Percentiles rank a stretch among this genome's conserved stretches.
Conservation (phyloP, 2,888 invertebrate species). For the Lasius fuliginosus region DNA sequence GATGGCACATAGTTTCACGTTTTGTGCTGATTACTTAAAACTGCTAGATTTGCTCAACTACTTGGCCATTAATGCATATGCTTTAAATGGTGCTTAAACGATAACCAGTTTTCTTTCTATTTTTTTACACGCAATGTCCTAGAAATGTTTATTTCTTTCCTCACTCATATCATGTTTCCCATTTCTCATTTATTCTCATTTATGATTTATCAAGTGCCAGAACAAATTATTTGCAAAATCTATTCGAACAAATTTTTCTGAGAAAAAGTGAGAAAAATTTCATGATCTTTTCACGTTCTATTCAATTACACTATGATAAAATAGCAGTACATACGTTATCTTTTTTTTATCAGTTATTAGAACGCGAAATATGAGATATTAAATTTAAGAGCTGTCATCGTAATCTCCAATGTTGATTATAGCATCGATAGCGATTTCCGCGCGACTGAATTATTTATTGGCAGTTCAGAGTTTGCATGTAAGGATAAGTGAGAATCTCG, state of each 20-base stretch:
- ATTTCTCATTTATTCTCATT: background rate
- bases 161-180: background rate
- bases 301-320: background rate
- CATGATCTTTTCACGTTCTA: background rate
- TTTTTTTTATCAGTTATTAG: background rate
- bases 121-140: background rate
- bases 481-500: background rate
- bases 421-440: constrained; percentile 22
- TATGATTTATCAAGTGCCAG: background rate
- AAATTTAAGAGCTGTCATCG: background rate
- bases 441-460: background rate
- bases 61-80: background rate
- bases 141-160: background rate
- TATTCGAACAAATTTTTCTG: background rate
- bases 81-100: background rate
- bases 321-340: background rate
- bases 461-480: background rate
- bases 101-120: background rate
- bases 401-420: constrained; percentile 22
- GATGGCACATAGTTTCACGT: background rate
- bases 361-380: background rate
- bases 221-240: background rate
- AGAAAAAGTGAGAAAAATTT: background rate
- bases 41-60: background rate
- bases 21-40: background rate